Conservation (phyloP, 2,888 invertebrate species). For the Theodoxus fluviatilis region DNA sequence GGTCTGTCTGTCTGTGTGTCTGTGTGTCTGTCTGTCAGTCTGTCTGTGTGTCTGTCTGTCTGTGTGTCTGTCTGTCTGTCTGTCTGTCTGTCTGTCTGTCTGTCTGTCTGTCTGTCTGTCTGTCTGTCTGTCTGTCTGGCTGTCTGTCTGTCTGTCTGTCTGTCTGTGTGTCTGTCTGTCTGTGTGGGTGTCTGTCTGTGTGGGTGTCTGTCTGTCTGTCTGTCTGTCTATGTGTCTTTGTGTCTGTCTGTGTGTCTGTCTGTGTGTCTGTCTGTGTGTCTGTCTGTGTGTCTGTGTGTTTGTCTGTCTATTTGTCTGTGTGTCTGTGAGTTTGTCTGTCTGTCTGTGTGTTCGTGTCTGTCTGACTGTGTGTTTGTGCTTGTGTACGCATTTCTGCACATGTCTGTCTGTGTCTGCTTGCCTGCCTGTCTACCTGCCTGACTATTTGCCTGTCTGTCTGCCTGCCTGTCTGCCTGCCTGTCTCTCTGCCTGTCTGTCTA, state of each 20-base stretch:
- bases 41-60: not conserved
- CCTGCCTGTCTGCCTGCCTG: too few species aligned
- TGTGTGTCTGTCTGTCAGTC: not conserved
- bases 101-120: not conserved
- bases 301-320: not conserved
- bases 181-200: too few species aligned
- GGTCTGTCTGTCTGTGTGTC: not conserved
- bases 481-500: too few species aligned
- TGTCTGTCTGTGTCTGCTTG: too few species aligned
- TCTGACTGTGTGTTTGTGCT: too few species aligned
- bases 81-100: constrained; percentile 12
- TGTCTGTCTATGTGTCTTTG: not conserved
- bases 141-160: constrained; percentile 13
- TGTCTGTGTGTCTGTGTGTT: constrained; percentile 3
- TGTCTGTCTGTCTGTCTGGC: not conserved
- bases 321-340: constrained; percentile 1
- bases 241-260: constrained; percentile 10
- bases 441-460: too few species aligned
- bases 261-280: not conserved
- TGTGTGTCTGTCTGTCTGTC: constrained; percentile 4
- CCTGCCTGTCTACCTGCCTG: too few species aligned
- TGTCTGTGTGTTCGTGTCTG: too few species aligned
- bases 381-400: too few species aligned
- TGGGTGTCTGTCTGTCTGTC: constrained; percentile 3
- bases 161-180: constrained; percentile 1